Percentiles rank a stretch among this genome's conserved stretches.
phyloP scores from a whole-genome alignment of 2,797 vertebrate genomes.

The Trichosurus vulpecula region DNA sequence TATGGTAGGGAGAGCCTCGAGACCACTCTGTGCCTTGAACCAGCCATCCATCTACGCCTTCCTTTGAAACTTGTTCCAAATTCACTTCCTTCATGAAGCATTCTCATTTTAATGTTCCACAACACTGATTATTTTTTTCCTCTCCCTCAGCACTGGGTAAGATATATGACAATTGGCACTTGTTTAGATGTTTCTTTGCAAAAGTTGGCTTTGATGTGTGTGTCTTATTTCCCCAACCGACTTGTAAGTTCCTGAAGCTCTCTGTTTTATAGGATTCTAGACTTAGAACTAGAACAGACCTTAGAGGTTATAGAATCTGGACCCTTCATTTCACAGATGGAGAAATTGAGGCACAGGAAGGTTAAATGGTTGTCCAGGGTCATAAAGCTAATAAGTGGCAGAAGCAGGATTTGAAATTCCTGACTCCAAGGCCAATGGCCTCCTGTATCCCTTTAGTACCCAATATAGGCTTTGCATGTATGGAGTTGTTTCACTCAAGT shows the following conservation, averaged over 20 bases:
- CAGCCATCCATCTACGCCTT: not conserved
- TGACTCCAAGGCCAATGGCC: not conserved
- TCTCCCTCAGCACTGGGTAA: slow-evolving; percentile 37
- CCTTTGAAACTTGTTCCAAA: not conserved
- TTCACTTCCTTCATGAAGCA: slow-evolving; percentile 33
- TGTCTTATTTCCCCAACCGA: not conserved
- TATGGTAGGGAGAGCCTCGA: not conserved
- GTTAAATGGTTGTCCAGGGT: not conserved
- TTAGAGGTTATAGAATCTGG: not conserved
- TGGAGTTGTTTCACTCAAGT: not conserved
- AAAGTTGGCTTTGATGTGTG: not conserved
- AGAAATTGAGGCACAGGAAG: not conserved
- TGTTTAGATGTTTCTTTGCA: slow-evolving; percentile 21
- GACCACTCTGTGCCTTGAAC: not conserved
- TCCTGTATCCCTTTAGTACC: not conserved
- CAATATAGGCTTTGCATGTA: not conserved
- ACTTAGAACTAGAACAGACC: not conserved
- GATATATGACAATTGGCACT: slow-evolving; percentile 10
- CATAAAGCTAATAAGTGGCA: not conserved
- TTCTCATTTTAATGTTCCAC: not conserved
- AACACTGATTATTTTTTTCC: slow-evolving; percentile 7
- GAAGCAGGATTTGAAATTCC: not conserved
- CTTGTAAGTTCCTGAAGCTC: not conserved
- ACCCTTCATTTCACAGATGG: not conserved
- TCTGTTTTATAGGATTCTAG: not conserved